Percentiles rank a stretch among this genome's conserved stretches.
Conservation (phyloP, 2,888 invertebrate species). For the Drosophila picticornis region DNA sequence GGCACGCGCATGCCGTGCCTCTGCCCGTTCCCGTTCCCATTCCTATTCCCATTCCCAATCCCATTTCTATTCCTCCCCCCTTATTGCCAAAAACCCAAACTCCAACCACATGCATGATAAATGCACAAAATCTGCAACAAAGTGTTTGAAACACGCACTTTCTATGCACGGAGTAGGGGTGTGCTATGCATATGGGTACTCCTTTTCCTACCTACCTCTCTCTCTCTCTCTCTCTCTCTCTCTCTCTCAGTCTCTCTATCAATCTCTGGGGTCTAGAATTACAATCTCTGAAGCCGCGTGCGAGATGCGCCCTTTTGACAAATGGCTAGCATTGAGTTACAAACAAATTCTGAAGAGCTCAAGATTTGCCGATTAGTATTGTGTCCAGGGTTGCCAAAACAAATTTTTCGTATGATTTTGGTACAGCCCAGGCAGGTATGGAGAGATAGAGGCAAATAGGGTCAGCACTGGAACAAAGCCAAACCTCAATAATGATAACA, state of each 20-base stretch:
- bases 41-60: not conserved
- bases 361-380: slow-evolving; percentile 48
- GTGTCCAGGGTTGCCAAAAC: slow-evolving; percentile 42
- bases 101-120: slow-evolving; percentile 70
- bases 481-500: slow-evolving; percentile 55
- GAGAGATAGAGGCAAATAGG: not conserved
- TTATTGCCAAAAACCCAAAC: slow-evolving; percentile 2
- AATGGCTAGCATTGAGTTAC: slow-evolving; percentile 53
- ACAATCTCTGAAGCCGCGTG: slow-evolving; percentile 47
- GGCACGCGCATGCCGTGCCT: slow-evolving; percentile 65
- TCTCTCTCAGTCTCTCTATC: not conserved
- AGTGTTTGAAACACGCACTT: slow-evolving; percentile 83
- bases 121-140: slow-evolving; percentile 83
- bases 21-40: slow-evolving; percentile 9
- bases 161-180: slow-evolving; percentile 31
- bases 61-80: slow-evolving; percentile 13
- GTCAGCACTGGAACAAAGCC: slow-evolving; percentile 15
- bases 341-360: slow-evolving; percentile 28
- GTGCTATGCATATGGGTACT: slow-evolving; percentile 1
- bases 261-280: slow-evolving; percentile 54
- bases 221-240: not conserved
- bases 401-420: slow-evolving; percentile 21
- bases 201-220: not conserved
- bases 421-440: slow-evolving; percentile 34
- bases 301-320: slow-evolving; percentile 60